phyloP scores from a whole-genome alignment of 2,113 vertebrate genomes.

The Saguinus imperator region DNA sequence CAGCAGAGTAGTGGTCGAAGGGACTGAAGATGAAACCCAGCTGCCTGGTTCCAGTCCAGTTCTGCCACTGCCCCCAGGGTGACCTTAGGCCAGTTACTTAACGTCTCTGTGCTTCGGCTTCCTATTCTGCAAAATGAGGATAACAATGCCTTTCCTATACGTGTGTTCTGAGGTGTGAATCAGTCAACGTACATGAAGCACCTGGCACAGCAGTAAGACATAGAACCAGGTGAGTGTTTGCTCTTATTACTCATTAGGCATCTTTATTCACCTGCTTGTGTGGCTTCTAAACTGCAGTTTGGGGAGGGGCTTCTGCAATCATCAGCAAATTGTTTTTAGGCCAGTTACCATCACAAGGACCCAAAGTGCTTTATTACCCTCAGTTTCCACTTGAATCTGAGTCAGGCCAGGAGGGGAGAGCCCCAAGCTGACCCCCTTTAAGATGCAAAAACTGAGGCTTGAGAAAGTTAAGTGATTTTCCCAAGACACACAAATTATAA shows the following conservation, averaged over 20 bases:
- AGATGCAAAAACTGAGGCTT: not conserved
- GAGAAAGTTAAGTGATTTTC: not conserved
- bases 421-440: not conserved
- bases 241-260: not conserved
- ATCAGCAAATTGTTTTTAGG: not conserved
- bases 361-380: not conserved
- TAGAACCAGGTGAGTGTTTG: not conserved
- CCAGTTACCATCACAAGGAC: not conserved
- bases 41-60: not conserved
- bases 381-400: not conserved
- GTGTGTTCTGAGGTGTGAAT: too few relatives aligned
- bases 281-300: not conserved
- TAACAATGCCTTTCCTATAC: not conserved
- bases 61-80: not conserved
- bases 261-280: not conserved
- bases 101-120: not conserved
- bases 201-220: not conserved
- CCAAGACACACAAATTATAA: not conserved
- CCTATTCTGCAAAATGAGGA: not conserved
- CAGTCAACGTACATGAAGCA: rapidly evolving
- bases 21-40: too few relatives aligned
- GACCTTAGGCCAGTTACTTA: not conserved
- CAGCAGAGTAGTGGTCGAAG: not conserved
- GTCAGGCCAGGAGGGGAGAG: not conserved
- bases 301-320: not conserved